A percentile compares a stretch with the other conserved stretches of the same genome.
These are phyloP conservation scores for Egretta garzetta DNA, from an alignment of 2,113 vertebrate genomes.

Conservation along the genomic window DNA sequence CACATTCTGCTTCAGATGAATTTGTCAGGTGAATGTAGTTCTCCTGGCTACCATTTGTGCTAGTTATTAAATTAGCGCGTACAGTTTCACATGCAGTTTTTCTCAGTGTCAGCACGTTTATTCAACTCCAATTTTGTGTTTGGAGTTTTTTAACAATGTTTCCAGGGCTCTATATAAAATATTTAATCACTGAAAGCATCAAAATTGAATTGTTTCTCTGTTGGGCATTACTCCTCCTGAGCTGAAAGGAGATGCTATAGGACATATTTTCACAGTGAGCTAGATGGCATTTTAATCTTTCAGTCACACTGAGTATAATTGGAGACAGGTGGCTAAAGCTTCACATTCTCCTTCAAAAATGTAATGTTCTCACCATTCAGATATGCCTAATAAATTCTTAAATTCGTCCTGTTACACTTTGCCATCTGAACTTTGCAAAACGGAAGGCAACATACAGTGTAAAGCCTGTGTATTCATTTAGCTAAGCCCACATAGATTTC, in stretches of 20 bases:
- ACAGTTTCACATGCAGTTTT: not conserved
- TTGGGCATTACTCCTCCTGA: not conserved
- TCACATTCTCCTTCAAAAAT: not conserved
- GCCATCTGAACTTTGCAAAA: not conserved
- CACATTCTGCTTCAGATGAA: not conserved
- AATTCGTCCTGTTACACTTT: not conserved
- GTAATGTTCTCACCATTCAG: not conserved
- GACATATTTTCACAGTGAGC: constrained; percentile 15
- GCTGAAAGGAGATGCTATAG: not conserved
- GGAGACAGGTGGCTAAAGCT: constrained; percentile 34
- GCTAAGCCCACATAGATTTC: not conserved
- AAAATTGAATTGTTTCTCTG: constrained; percentile 8
- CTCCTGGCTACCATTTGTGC: not conserved
- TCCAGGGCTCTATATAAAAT: not conserved
- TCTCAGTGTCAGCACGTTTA: not conserved
- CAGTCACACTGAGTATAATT: constrained; percentile 3
- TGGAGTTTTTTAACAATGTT: not conserved
- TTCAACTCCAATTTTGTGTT: not conserved
- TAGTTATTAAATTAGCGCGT: not conserved
- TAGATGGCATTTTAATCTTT: constrained; percentile 18
- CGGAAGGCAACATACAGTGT: not conserved
- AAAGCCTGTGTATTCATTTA: not conserved
- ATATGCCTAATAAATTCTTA: not conserved
- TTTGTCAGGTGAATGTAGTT: not conserved
- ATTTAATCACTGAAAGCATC: not conserved